Percentiles rank a stretch among this genome's conserved stretches.
Evolutionary conservation across 2,888 invertebrate species (phyloP).

Genomic region (Lypha dubia): DNA sequence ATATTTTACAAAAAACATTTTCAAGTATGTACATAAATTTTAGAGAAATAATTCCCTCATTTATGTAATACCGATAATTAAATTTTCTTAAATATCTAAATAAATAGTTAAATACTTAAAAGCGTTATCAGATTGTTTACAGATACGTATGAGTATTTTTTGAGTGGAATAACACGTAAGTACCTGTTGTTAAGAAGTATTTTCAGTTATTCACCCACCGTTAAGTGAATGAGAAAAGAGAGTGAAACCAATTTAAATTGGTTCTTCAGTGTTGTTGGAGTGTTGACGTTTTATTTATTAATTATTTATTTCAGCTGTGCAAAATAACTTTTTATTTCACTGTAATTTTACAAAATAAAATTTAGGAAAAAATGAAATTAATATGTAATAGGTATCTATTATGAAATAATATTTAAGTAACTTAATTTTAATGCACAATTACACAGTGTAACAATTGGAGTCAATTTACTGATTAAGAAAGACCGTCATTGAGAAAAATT

Average conservation of each 20-base stretch:
- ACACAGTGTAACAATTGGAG: background rate
- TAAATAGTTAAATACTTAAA: slow-evolving; percentile 19
- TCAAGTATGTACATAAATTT: background rate
- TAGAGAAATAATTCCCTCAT: background rate
- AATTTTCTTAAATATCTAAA: background rate
- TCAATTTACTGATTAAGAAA: background rate
- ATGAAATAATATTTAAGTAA: background rate
- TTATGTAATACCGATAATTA: background rate
- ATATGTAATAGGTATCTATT: background rate
- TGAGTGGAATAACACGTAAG: slow-evolving; percentile 30
- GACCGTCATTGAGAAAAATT: background rate
- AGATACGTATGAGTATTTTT: slow-evolving; percentile 38
- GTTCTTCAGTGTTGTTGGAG: slow-evolving; percentile 30
- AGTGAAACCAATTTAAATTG: slow-evolving; percentile 34
- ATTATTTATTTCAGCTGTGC: slow-evolving; percentile 8
- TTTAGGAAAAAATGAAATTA: background rate
- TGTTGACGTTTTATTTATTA: slow-evolving; percentile 42
- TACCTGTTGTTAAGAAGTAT: slow-evolving; percentile 64
- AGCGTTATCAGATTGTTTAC: slow-evolving; percentile 26
- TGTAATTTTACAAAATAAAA: slow-evolving; percentile 43
- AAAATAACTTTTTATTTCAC: slow-evolving; percentile 60
- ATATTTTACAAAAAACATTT: too few relatives aligned
- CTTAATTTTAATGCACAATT: background rate
- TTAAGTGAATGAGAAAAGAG: slow-evolving; percentile 35
- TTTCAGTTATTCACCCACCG: slow-evolving; percentile 64